phyloP scores from a whole-genome alignment of 2,113 vertebrate species.

The Anguilla japonica region DNA sequence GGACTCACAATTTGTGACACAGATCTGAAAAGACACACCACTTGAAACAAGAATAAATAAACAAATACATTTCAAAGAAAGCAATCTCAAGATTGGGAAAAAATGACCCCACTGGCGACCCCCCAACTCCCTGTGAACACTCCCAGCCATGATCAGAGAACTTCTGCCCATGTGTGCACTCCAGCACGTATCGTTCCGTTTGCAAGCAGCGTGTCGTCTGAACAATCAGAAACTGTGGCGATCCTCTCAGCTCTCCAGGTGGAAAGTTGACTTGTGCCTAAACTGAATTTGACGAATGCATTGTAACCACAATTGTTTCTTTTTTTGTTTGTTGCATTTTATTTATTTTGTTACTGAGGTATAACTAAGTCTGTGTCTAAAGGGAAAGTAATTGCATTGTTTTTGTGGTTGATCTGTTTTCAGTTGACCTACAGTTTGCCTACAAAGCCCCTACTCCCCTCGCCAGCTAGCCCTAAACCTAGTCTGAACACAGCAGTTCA shows the following conservation, averaged over 20 bases:
- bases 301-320: slow-evolving; percentile 80
- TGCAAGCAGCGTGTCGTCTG: slow-evolving; percentile 75
- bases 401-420: slow-evolving; percentile 78
- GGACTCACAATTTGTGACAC: slow-evolving; percentile 73
- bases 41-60: slow-evolving; percentile 72
- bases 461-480: neutral
- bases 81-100: slow-evolving; percentile 75
- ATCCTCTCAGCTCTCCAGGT: slow-evolving; percentile 74
- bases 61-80: slow-evolving; percentile 47
- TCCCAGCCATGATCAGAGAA: slow-evolving; percentile 69
- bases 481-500: slow-evolving; percentile 43
- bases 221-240: slow-evolving; percentile 86
- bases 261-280: slow-evolving; percentile 95
- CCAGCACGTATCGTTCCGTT: slow-evolving; percentile 66
- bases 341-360: slow-evolving; percentile 96
- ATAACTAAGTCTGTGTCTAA: slow-evolving; percentile 85
- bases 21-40: slow-evolving; percentile 70
- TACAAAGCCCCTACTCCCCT: slow-evolving; percentile 40
- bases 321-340: slow-evolving; percentile 61
- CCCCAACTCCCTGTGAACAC: slow-evolving; percentile 55
- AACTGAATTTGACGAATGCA: slow-evolving; percentile 92
- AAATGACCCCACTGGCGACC: slow-evolving; percentile 47
- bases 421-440: slow-evolving; percentile 79
- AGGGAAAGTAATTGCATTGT: slow-evolving; percentile 84
- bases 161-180: slow-evolving; percentile 57